Base-by-base conservation (phyloP, 2,888 invertebrate species). In the Fragum sueziense region DNA sequence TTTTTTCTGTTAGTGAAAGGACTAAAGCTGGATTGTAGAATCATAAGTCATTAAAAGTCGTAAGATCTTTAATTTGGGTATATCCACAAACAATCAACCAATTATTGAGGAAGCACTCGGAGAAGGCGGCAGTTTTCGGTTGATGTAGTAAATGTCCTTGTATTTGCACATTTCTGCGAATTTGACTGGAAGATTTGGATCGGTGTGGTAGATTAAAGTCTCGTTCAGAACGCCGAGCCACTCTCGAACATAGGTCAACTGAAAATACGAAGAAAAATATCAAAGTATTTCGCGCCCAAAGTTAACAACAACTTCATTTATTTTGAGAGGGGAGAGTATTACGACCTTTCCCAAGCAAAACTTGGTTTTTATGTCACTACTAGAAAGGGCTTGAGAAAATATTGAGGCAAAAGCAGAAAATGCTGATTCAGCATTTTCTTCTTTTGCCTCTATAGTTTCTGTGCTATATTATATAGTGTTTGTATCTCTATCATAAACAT, bases 91-190 rank as follows among this genome's bases (percentile, higher is more conserved):
- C 14, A 9, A 22, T 65, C 37, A 65, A 22, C 65, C 65, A 41
- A 65, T 25, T 20, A 65, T 37, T 9, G 65, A 65, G 25, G 41
- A n/a, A 9, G n/a, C 41, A 11, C 34, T 65, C 1, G 65, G 22
- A 20, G 41, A 22, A 1, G 65, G 27, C 9, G 65, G 65, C 25
- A 65, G 65, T 22, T 33, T 41, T 9, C 65, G 34, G 41, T 65
- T 65, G 14, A 65, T 37, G 41, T 65, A 65, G 41, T 25, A 65
- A 41, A 65, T 65, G 65, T 65, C 65, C 27, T 27, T 65, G 65
- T 37, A 29, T 37, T 41, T n/a, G 25, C 65, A 65, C 41, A 22
- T 37, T 7, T 27, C 27, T 2, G 20, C 22, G 22, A 65, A 65
- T 3, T 37, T 41, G 7, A 25, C 25, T 1, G 65, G 65, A 2